Conservation (phyloP, 1,140 invertebrate genomes). For the Eupeodes corollae region DNA sequence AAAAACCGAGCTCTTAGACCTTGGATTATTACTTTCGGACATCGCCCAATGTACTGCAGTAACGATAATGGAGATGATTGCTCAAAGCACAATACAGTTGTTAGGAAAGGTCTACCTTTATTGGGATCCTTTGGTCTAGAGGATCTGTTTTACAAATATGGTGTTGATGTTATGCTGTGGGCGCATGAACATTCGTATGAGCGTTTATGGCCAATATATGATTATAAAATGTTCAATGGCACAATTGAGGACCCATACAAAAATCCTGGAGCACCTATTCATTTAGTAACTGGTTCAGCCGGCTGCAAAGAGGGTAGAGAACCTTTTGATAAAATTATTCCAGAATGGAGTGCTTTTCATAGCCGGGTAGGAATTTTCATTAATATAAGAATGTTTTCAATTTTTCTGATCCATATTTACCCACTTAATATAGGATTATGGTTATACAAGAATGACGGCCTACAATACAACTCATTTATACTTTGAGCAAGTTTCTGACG, state of each 20-base stretch:
- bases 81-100: slow-evolving; percentile 59
- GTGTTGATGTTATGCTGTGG: slow-evolving; percentile 90
- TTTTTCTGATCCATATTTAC: too few relatives aligned
- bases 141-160: slow-evolving; percentile 72
- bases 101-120: slow-evolving; percentile 61
- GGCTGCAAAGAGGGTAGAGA: slow-evolving; percentile 57
- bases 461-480: slow-evolving; percentile 78
- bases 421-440: slow-evolving; percentile 71
- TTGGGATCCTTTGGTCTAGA: slow-evolving; percentile 65
- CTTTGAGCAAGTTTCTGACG: slow-evolving; percentile 84
- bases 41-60: slow-evolving; percentile 96
- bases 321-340: slow-evolving; percentile 34
- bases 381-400: too few relatives aligned
- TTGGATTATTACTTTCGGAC: slow-evolving; percentile 90
- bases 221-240: slow-evolving; percentile 78
- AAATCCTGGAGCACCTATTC: slow-evolving; percentile 81
- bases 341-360: slow-evolving; percentile 30
- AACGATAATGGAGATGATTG: slow-evolving; percentile 81
- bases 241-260: slow-evolving; percentile 62
- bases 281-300: slow-evolving; percentile 87
- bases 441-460: slow-evolving; percentile 75
- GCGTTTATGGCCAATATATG: slow-evolving; percentile 84
- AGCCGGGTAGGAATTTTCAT: slow-evolving; percentile 15
- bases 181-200: slow-evolving; percentile 96
- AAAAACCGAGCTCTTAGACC: slow-evolving; percentile 58